Evolutionary conservation across 2,113 vertebrate species (phyloP).

Genomic region (Ceyx margarethae): DNA sequence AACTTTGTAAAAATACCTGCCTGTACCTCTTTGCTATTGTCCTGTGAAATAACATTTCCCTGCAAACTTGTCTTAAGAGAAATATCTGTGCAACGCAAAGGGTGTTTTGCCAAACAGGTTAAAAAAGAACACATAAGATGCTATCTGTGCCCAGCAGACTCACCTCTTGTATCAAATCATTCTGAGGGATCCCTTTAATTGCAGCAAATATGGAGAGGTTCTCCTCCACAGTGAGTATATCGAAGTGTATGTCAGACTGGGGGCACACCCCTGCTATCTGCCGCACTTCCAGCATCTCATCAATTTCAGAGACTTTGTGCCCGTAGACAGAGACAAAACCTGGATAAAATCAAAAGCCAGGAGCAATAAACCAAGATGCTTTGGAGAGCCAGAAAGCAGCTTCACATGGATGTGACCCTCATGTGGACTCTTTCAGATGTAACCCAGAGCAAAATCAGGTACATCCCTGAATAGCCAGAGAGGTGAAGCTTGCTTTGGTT

Average conservation of each 20-base stretch:
- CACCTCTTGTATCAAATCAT: constrained; percentile 86
- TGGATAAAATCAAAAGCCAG: constrained; percentile 15
- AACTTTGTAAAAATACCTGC: background rate
- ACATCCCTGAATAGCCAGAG: accelerated
- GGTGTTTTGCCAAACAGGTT: background rate
- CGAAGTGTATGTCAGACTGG: constrained; percentile 94
- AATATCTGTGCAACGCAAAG: accelerated
- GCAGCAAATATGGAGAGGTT: constrained; percentile 93
- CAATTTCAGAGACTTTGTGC: constrained; percentile 86
- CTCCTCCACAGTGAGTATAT: constrained; percentile 93
- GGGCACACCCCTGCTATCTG: constrained; percentile 93
- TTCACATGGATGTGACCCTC: accelerated
- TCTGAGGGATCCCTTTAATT: constrained; percentile 89
- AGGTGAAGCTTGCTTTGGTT: accelerated
- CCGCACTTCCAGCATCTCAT: constrained; percentile 88
- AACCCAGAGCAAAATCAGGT: accelerated
- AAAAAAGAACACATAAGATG: accelerated
- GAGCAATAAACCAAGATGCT: background rate
- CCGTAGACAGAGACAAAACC: constrained; percentile 91
- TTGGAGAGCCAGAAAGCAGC: background rate
- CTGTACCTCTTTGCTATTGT: background rate
- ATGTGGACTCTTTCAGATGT: accelerated
- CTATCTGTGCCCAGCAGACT: background rate
- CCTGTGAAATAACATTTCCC: accelerated
- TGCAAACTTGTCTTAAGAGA: background rate